A percentile compares a stretch with the other conserved stretches of the same genome.
These are phyloP conservation scores for Bradypodion ventrale DNA, from an alignment of 2,797 vertebrate genomes.

Conservation along the genomic window DNA sequence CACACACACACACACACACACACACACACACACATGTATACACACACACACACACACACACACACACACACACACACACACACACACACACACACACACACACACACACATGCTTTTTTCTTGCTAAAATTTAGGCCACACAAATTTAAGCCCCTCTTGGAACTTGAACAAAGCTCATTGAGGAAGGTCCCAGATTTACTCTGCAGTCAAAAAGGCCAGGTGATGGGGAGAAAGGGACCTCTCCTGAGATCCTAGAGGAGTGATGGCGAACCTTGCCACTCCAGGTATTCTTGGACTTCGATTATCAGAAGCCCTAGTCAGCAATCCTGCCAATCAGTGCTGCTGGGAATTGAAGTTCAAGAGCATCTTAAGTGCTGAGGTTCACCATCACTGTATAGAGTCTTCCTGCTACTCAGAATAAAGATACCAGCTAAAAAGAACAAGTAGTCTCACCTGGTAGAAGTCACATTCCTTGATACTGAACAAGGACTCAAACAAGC, in stretches of 20 bases:
- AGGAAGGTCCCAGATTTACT: background rate
- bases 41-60: too few species aligned
- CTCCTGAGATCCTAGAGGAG: background rate
- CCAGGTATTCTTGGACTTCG: too few species aligned
- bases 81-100: background rate
- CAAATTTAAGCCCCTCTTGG: background rate
- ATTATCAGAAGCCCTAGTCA: too few species aligned
- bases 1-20: background rate
- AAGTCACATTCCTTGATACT: background rate
- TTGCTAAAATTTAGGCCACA: background rate
- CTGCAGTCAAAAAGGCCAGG: background rate
- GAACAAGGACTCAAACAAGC: too few species aligned
- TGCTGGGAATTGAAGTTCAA: too few species aligned
- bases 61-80: too few species aligned
- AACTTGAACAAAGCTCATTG: background rate
- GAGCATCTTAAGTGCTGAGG: too few species aligned
- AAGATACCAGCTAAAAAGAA: background rate
- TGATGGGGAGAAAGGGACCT: background rate
- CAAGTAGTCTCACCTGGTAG: background rate
- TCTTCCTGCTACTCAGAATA: background rate
- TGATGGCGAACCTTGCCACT: too few species aligned
- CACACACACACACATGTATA: too few species aligned
- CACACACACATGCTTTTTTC: background rate
- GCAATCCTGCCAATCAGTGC: too few species aligned
- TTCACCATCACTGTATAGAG: too few species aligned